Conservation (phyloP, 2,797 vertebrate genomes). For the Manis javanica region DNA sequence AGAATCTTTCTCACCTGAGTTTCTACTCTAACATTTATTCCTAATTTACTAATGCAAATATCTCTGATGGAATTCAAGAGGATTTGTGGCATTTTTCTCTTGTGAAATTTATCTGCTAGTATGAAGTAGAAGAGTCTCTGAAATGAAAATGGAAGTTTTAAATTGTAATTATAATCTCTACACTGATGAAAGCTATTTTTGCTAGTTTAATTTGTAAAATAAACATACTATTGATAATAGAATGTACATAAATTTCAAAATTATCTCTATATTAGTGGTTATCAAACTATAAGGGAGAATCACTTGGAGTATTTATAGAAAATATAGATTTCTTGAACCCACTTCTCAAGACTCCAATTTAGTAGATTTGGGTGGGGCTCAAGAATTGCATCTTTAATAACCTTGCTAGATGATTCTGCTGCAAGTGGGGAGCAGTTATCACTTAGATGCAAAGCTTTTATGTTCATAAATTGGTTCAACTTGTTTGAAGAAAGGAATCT, state of each 20-base stretch:
- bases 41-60: constrained; percentile 13
- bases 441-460: neutral
- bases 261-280: neutral
- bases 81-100: neutral
- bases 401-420: neutral
- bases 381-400: neutral
- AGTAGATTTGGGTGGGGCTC: neutral
- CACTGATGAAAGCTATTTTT: neutral
- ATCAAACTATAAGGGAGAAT: neutral
- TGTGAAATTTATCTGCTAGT: neutral
- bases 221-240: neutral
- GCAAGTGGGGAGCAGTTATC: neutral
- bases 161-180: neutral
- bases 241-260: neutral
- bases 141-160: neutral
- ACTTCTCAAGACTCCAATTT: neutral
- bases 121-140: neutral
- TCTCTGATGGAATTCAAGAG: neutral
- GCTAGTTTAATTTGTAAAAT: neutral
- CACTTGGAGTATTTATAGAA: neutral
- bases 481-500: constrained; percentile 1
- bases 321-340: neutral
- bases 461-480: neutral
- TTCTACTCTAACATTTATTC: neutral
- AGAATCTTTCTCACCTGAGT: neutral